phyloP scores from a whole-genome alignment of 1,140 invertebrate genomes.

The Philotrypesis tridentata region DNA sequence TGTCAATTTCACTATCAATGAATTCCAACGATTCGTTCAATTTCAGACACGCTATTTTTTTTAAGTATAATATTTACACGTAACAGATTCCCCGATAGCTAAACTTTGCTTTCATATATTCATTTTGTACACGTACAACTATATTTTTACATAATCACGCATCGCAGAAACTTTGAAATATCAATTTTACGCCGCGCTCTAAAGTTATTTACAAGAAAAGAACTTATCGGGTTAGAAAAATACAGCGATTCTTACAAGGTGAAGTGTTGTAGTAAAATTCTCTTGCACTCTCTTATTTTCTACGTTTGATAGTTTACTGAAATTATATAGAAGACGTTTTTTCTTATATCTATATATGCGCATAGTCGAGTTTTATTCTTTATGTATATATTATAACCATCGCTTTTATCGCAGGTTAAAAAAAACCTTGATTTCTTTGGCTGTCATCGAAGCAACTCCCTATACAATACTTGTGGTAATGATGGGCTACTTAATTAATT shows the following conservation, averaged over 20 bases:
- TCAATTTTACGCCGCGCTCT: conserved; percentile 40
- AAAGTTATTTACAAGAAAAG: conserved; percentile 64
- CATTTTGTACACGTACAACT: conserved; percentile 28
- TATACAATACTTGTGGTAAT: neutral
- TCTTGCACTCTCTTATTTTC: conserved; percentile 20
- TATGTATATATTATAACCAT: neutral
- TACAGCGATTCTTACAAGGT: conserved; percentile 66
- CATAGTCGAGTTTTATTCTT: neutral
- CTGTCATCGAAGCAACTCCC: neutral
- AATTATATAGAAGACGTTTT: neutral
- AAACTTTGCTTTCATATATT: neutral
- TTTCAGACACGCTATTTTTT: conserved; percentile 32
- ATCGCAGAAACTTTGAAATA: neutral
- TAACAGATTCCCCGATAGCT: conserved; percentile 44
- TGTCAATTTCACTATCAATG: neutral
- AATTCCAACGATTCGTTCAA: neutral
- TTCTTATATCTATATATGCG: neutral
- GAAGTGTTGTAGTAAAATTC: conserved; percentile 58
- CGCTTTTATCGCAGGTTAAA: neutral
- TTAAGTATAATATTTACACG: conserved; percentile 62
- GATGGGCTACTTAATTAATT: neutral
- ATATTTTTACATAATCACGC: conserved; percentile 50
- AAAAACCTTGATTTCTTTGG: conserved; percentile 3
- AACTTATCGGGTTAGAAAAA: conserved; percentile 72
- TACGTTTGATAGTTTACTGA: neutral